phyloP scores from a whole-genome alignment of 2,888 invertebrate species.

The Harpalus rufipes region DNA sequence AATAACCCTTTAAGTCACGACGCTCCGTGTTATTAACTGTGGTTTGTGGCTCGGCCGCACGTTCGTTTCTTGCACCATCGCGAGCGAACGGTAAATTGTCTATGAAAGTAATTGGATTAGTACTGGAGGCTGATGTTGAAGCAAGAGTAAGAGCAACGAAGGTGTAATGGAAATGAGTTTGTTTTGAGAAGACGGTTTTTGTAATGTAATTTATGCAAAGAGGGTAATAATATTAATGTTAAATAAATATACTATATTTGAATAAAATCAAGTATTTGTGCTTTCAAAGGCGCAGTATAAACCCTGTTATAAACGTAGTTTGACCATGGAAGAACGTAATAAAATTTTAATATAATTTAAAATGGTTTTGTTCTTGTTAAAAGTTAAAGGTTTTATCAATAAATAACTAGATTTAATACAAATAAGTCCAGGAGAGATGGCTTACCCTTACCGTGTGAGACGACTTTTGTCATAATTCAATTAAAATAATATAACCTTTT shows the following conservation, averaged over 20 bases:
- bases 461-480: too few species aligned
- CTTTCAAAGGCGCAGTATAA: neutral
- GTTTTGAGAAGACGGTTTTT: constrained; percentile 15
- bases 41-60: constrained; percentile 42
- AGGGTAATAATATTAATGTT: neutral
- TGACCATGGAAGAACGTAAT: neutral
- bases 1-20: constrained; percentile 48
- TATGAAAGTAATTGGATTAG: constrained; percentile 57
- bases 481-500: too few species aligned
- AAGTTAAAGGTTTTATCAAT: too few species aligned
- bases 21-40: constrained; percentile 51
- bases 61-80: constrained; percentile 30
- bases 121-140: neutral
- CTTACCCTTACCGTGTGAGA: too few species aligned
- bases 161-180: constrained; percentile 26
- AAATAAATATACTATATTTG: constrained; percentile 1
- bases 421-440: too few species aligned
- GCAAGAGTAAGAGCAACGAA: neutral
- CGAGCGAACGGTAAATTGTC: constrained; percentile 47
- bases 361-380: neutral
- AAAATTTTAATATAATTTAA: neutral
- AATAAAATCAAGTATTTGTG: too few species aligned
- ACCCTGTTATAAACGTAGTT: neutral
- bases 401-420: too few species aligned
- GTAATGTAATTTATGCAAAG: neutral